Evolutionary conservation across 2,888 invertebrate species (phyloP), one percentile per base, ranked within the genome.

Genomic region (Eristalis tenax): DNA sequence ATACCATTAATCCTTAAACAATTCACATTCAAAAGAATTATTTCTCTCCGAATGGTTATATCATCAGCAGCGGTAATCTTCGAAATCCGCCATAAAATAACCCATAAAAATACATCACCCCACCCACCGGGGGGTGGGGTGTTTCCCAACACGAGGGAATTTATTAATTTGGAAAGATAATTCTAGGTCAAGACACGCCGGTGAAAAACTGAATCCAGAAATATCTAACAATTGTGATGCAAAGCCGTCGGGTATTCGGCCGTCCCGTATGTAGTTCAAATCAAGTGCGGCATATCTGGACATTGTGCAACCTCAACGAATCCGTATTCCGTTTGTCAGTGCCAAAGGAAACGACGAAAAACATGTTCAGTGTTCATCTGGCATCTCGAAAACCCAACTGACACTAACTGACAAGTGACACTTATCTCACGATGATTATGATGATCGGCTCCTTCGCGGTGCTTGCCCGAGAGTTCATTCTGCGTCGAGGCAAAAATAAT

Each of bases 401-500:
- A 84, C 75, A 76, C 59, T 71, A 76, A 81, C 69, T 77, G 85
- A 78, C 85, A 82, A 78, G 85, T 82, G 82, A 86, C 82, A 86
- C 82, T 86, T 77, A 57, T 77, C 59, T 22, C 68, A 38, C 73
- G 73, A 69, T 82, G 64, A 86, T 81, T 73, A 69, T 22, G 35
- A 23, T 28, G 63, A 63, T 77, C 32, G 40, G 26, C 71, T 57
- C 32, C 73, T 73, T 6, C 50, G 43, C 32, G 13, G 50, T 26
- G 18, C 43, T 35, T 40, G 61, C 10, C 35, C 23, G 57, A 65
- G 57, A 70, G 74, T 79, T 83, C 50, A 76, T 84, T 85, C 65
- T 63, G 32, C 63, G 66, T 59, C 65, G 63, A 61, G 76, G 8
- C 73, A 63, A 73, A 77, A 83, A 83, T 83, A 83, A 73, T 68